Percentiles rank a stretch among this genome's conserved stretches.
Evolutionary conservation across 2,888 invertebrate species (phyloP).

Genomic region (Euzetes globulus): DNA sequence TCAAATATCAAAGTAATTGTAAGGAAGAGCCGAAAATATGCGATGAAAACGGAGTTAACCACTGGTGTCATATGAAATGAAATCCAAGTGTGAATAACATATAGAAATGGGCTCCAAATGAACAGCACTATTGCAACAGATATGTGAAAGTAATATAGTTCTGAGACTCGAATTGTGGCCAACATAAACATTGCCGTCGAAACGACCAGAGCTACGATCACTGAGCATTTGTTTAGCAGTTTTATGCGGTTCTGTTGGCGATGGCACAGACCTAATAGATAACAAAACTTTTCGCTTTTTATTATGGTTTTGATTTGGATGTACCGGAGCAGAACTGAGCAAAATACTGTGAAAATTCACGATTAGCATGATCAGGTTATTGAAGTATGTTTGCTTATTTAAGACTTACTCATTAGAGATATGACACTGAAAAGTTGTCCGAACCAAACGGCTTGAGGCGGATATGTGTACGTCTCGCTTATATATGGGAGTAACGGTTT

Average conservation of each 20-base stretch:
- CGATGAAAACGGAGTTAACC: background rate
- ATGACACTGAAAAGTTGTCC: background rate
- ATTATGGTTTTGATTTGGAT: background rate
- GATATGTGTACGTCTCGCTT: background rate
- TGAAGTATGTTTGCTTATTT: too few species aligned
- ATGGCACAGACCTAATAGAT: background rate
- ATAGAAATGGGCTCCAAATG: background rate
- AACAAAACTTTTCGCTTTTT: background rate
- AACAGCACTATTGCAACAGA: background rate
- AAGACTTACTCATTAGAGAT: background rate
- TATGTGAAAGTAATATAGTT: background rate
- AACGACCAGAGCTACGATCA: background rate
- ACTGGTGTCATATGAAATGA: background rate
- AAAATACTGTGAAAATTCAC: too few species aligned
- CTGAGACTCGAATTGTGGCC: background rate
- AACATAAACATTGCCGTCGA: background rate
- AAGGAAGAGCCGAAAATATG: background rate
- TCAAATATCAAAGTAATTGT: background rate
- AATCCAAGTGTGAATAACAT: background rate
- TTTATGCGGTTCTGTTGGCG: background rate
- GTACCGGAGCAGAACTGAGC: background rate
- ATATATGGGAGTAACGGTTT: background rate
- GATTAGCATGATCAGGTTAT: too few species aligned
- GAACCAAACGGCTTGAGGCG: background rate
- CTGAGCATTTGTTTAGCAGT: background rate